Evolutionary conservation across 1,140 invertebrate genomes (phyloP), one percentile per base, ranked within the genome.

Genomic region (Drosophila mayri): DNA sequence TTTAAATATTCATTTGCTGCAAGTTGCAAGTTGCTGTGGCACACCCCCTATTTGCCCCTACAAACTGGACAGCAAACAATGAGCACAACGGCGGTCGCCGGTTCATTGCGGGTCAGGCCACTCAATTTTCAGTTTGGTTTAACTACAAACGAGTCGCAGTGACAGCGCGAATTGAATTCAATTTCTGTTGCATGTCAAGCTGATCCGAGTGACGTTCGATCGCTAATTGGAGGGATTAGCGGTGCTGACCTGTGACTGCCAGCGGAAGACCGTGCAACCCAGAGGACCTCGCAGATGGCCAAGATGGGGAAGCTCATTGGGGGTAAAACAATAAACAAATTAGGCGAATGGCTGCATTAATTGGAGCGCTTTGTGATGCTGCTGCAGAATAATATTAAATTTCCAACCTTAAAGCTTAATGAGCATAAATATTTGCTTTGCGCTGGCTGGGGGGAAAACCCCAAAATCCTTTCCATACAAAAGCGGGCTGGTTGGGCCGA

Each of bases 51-150:
- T 14, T 18, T 20, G 20, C 25, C 30, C 37, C 40, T 16, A 22
- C 38, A 59, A 38, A 12, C 50, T 18, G 73, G 44, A 72, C 37
- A 28, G 47, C 62, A 66, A 82, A 77, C 79, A 72, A 79, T 55
- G 63, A 49, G 59, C 25, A 57, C 12, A 22, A 14, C 30, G 32
- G 28, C 46, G 46, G 46, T 47, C 46, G 46, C 7, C 43, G 43
- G 71, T 62, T 76, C 76, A 84, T 64, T 71, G 75, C 63, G 60
- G 84, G 84, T 80, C 84, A 80, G 44, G 64, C 52, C 67, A 62
- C 84, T 85, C 73, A 81, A 81, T 85, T 88, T 90, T 83, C 81
- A 90, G 85, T 90, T 88, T 67, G 85, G 70, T 66, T 84, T 88
- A 84, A 79, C 81, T 75, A 90, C 73, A 75, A 84, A 77, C 63